Conservation (phyloP, 2,888 invertebrate species). For the Latheticus oryzae region DNA sequence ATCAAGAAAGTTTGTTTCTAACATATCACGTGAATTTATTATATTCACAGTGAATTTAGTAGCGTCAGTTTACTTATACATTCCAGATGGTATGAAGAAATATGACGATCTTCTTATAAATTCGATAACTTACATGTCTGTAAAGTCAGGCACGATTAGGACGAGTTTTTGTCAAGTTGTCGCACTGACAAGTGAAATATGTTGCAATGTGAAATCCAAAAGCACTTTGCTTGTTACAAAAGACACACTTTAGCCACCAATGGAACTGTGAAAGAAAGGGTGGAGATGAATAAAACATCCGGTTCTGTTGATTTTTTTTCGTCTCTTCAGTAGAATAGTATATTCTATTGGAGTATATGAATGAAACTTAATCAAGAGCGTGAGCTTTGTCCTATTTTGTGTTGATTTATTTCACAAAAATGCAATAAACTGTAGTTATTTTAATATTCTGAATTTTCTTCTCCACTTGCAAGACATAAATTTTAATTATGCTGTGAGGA, state of each 20-base stretch:
- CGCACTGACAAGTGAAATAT: conserved; percentile 26
- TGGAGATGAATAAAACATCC: conserved; percentile 16
- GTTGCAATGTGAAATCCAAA: conserved; percentile 16
- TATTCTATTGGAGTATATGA: too few relatives aligned
- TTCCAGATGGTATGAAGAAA: too few relatives aligned
- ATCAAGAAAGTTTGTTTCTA: too few relatives aligned
- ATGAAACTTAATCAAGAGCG: too few relatives aligned
- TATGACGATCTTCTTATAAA: conserved; percentile 19
- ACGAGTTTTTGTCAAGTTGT: conserved; percentile 24
- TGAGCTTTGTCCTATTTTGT: too few relatives aligned
- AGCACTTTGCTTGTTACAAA: conserved; percentile 28
- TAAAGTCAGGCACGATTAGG: conserved; percentile 14
- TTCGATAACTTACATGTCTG: conserved; percentile 19
- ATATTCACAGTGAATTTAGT: too few relatives aligned
- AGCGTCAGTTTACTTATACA: too few relatives aligned
- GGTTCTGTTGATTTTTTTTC: conserved; percentile 5
- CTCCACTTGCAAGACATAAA: conserved; percentile 16
- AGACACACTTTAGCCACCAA: conserved; percentile 8
- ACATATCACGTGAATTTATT: too few relatives aligned
- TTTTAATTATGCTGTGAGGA: conserved; percentile 18
- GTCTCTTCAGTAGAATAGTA: too few relatives aligned
- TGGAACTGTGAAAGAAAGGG: conserved; percentile 6
- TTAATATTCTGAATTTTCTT: too few relatives aligned
- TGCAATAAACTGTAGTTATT: too few relatives aligned
- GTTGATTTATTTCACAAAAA: too few relatives aligned